Conservation (phyloP, 2,113 vertebrate genomes). For the Eulemur macaco region DNA sequence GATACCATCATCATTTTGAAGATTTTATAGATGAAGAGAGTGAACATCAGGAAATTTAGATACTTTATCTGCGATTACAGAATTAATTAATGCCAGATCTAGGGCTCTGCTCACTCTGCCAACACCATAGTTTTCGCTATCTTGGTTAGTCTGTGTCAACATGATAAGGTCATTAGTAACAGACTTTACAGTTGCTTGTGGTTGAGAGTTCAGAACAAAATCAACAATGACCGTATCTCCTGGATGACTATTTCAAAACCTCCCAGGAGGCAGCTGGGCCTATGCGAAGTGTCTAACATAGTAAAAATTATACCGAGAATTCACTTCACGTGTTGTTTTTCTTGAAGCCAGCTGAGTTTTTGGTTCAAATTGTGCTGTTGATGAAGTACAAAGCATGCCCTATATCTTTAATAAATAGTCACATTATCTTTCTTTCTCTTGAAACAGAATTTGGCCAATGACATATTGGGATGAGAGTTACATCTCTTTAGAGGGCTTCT, state of each 20-base stretch:
- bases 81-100: background rate
- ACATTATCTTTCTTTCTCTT: background rate
- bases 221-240: conserved; percentile 13
- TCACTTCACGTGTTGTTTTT: conserved; percentile 27
- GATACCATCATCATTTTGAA: background rate
- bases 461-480: background rate
- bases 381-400: background rate
- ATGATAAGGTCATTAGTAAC: conserved; percentile 54
- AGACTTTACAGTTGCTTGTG: background rate
- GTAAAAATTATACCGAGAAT: conserved; percentile 1
- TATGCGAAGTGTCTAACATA: background rate
- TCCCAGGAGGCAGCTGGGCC: background rate
- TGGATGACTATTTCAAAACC: background rate
- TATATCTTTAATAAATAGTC: background rate
- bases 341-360: conserved; percentile 11
- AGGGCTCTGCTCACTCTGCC: background rate
- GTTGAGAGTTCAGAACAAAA: conserved; percentile 58
- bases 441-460: background rate
- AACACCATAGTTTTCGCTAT: background rate
- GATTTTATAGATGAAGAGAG: background rate
- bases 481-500: background rate
- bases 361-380: background rate
- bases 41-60: background rate
- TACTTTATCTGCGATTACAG: background rate
- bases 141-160: conserved; percentile 7